Evolutionary conservation across 1,140 invertebrate genomes (phyloP).

Genomic region (Pseudomyrmex gracilis): DNA sequence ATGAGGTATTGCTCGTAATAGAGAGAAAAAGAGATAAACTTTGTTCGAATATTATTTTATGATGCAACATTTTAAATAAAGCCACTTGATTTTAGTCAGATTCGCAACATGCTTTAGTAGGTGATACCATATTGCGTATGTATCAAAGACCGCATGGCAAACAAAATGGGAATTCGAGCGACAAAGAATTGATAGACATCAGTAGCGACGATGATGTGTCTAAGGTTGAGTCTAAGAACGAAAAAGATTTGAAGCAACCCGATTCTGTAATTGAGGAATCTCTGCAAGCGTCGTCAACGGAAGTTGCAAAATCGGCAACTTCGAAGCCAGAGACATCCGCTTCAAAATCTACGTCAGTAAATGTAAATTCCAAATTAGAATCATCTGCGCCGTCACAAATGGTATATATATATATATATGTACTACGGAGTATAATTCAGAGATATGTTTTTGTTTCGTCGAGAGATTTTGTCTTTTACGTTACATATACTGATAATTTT

Average conservation of each 20-base stretch:
- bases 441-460: too few relatives aligned
- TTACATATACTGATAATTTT: constrained; percentile 16
- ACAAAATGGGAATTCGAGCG: constrained; percentile 83
- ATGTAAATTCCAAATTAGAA: not conserved
- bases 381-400: not conserved
- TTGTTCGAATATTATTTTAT: constrained; percentile 6
- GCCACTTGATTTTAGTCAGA: constrained; percentile 74
- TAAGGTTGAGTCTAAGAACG: constrained; percentile 68
- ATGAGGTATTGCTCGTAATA: constrained; percentile 82
- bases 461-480: too few relatives aligned
- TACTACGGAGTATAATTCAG: not conserved
- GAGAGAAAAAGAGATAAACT: not conserved
- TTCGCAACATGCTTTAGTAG: constrained; percentile 71
- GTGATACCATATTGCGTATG: constrained; percentile 76
- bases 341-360: constrained; percentile 13
- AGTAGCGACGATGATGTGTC: constrained; percentile 84
- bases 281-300: not conserved
- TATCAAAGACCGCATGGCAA: constrained; percentile 78
- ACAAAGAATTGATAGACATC: constrained; percentile 85
- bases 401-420: constrained; percentile 24
- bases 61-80: constrained; percentile 26
- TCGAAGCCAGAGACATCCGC: constrained; percentile 12
- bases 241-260: constrained; percentile 22
- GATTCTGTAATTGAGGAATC: not conserved
- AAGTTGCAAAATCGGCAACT: not conserved